phyloP scores from a whole-genome alignment of 2,797 vertebrate species.

The Sus cebifrons region DNA sequence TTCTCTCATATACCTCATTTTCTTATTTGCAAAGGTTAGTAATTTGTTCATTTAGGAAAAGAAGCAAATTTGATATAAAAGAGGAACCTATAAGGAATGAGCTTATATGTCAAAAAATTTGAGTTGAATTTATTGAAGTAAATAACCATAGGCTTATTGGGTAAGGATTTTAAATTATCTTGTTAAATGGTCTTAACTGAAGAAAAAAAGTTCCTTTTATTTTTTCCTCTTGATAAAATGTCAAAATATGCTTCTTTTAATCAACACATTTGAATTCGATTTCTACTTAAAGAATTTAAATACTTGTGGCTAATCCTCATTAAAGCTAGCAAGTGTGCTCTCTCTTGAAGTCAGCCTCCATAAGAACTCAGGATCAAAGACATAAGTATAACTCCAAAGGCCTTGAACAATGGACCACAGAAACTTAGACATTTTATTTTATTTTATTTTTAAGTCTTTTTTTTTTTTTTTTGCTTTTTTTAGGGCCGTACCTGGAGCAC shows the following conservation, averaged over 20 bases:
- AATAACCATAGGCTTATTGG: not conserved
- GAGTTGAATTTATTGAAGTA: constrained; percentile 27
- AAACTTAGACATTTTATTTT: not conserved
- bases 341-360: not conserved
- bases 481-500: no score
- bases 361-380: not conserved
- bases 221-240: constrained; percentile 6
- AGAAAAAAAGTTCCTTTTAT: not conserved
- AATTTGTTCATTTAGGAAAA: not conserved
- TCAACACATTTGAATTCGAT: constrained; percentile 31
- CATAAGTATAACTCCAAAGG: not conserved
- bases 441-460: no score
- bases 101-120: constrained; percentile 16
- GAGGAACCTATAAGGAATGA: constrained; percentile 18
- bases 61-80: not conserved
- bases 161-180: constrained; percentile 23
- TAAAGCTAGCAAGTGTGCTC: not conserved
- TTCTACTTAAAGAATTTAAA: constrained; percentile 43
- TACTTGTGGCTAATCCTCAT: not conserved
- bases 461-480: no score
- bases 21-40: not conserved
- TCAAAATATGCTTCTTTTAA: constrained; percentile 41
- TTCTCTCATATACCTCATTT: not conserved
- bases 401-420: not conserved
- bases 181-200: constrained; percentile 22